Evolutionary conservation across 2,797 vertebrate species (phyloP).

Genomic region (Cichlasoma orientale): DNA sequence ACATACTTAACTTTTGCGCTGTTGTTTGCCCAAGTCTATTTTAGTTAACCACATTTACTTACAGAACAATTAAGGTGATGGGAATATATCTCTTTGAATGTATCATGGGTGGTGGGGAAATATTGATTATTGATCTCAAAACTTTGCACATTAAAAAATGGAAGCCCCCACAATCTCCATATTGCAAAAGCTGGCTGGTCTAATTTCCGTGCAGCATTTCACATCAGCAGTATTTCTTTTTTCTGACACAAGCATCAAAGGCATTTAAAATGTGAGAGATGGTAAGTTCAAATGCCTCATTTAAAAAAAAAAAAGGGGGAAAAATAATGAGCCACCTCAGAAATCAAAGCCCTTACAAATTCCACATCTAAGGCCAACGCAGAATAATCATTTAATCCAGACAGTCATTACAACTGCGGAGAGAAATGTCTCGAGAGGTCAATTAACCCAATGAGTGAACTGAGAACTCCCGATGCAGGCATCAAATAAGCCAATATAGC

Average conservation of each 20-base stretch:
- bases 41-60: background rate
- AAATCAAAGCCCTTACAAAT: constrained; percentile 28
- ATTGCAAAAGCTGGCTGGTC: background rate
- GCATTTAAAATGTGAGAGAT: constrained; percentile 9
- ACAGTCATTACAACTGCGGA: constrained; percentile 53
- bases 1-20: background rate
- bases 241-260: constrained; percentile 27
- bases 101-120: background rate
- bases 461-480: constrained; percentile 13
- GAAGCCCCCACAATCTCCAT: background rate
- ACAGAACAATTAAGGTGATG: background rate
- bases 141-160: background rate
- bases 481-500: constrained; percentile 44
- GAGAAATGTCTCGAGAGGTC: constrained; percentile 59
- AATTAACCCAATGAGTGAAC: constrained; percentile 66
- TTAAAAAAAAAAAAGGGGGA: background rate
- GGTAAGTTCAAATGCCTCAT: constrained; percentile 25
- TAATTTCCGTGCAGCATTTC: background rate
- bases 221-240: background rate
- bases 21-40: background rate
- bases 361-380: constrained; percentile 35
- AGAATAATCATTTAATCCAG: constrained; percentile 55
- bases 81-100: background rate
- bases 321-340: constrained; percentile 38
- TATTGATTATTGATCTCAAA: background rate